A percentile compares a stretch with the other conserved stretches of the same genome.
Evolutionary conservation across 2,797 vertebrate genomes (phyloP).

Genomic region (Menidia menidia): DNA sequence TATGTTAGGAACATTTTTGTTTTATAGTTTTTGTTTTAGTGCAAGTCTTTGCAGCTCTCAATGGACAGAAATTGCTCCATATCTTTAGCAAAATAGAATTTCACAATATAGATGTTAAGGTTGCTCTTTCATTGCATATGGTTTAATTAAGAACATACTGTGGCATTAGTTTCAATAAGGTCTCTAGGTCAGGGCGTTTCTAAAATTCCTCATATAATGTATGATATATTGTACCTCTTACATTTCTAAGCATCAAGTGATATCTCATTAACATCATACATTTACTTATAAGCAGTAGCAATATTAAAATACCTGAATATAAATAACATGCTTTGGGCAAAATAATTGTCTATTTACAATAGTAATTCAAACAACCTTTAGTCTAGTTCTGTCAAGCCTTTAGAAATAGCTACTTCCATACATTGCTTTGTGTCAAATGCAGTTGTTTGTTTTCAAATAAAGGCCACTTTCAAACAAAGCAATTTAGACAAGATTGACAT

Average conservation of each 20-base stretch:
- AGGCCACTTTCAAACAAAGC: constrained; percentile 82
- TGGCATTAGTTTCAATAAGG: constrained; percentile 67
- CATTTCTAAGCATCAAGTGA: constrained; percentile 75
- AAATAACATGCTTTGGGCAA: constrained; percentile 83
- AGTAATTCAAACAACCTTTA: constrained; percentile 64
- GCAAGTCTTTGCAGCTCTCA: constrained; percentile 71
- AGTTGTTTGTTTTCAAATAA: constrained; percentile 67
- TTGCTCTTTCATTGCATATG: constrained; percentile 83
- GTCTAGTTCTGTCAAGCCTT: constrained; percentile 70
- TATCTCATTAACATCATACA: constrained; percentile 67
- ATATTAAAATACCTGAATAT: constrained; percentile 83
- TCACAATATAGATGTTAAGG: constrained; percentile 67
- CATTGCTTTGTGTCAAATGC: constrained; percentile 82
- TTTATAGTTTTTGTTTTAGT: constrained; percentile 68
- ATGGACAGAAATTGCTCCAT: constrained; percentile 55
- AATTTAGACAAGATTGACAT: constrained; percentile 70
- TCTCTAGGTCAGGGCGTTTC: constrained; percentile 65
- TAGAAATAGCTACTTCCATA: constrained; percentile 74
- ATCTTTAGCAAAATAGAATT: constrained; percentile 73
- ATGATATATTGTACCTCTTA: constrained; percentile 64
- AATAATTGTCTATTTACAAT: constrained; percentile 79
- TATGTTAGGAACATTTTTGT: constrained; percentile 65
- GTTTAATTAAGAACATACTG: constrained; percentile 71
- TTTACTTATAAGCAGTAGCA: constrained; percentile 70
- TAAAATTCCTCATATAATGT: constrained; percentile 70